Percentiles rank a stretch among this genome's conserved stretches.
phyloP scores from a whole-genome alignment of 2,113 vertebrate genomes.

The Chinchilla lanigera region DNA sequence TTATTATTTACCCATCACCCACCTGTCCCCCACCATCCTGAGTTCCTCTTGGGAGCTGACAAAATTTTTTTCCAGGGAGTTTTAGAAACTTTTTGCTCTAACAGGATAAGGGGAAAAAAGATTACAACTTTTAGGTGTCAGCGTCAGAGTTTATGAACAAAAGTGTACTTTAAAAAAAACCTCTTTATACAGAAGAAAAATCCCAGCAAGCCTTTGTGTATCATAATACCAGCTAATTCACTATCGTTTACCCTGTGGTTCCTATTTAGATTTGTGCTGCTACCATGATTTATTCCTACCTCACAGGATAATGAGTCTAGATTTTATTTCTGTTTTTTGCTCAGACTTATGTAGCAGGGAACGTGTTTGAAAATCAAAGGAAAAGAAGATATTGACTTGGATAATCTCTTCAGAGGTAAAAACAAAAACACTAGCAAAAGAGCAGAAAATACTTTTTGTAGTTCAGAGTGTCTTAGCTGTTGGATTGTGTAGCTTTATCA shows the following conservation, averaged over 20 bases:
- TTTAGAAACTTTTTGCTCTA: background rate
- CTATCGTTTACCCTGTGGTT: constrained; percentile 65
- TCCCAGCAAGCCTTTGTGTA: constrained; percentile 47
- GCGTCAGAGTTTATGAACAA: constrained; percentile 42
- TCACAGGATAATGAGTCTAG: constrained; percentile 83
- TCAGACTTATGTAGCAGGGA: constrained; percentile 82
- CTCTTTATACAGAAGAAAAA: constrained; percentile 35
- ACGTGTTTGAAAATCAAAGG: constrained; percentile 88
- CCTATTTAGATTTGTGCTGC: constrained; percentile 83
- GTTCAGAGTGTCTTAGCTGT: background rate
- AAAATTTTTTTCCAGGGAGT: background rate
- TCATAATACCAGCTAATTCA: constrained; percentile 71
- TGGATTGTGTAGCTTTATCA: background rate
- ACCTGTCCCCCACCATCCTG: background rate
- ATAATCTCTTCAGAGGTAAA: constrained; percentile 83
- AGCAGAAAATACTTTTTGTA: background rate
- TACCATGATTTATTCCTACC: constrained; percentile 83
- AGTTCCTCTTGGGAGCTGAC: constrained; percentile 9
- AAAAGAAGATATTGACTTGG: constrained; percentile 83
- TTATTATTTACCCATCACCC: constrained; percentile 46
- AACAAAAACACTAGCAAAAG: constrained; percentile 35
- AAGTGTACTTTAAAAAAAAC: background rate
- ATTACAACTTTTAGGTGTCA: constrained; percentile 42
- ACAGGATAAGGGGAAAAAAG: background rate
- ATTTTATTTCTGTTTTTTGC: constrained; percentile 82